Conservation (phyloP, 2,797 vertebrate genomes). For the Sandelia bainsii region DNA sequence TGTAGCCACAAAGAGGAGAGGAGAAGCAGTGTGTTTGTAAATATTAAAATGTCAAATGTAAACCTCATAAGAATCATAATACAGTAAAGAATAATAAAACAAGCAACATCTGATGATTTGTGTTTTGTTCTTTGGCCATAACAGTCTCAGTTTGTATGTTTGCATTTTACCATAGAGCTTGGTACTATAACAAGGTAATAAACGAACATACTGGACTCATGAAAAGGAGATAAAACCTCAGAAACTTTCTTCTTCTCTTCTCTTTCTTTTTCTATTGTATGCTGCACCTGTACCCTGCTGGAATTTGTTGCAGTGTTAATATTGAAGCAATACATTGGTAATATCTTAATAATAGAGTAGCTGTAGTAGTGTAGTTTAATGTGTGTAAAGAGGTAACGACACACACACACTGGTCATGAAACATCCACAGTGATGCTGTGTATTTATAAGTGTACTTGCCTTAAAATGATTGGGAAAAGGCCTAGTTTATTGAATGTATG, state of each 20-base stretch:
- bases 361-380: background rate
- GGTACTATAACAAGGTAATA: background rate
- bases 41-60: background rate
- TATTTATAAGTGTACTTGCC: slow-evolving; percentile 38
- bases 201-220: too few species aligned
- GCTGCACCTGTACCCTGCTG: background rate
- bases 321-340: background rate
- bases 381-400: background rate
- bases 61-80: background rate
- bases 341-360: background rate
- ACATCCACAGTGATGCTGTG: slow-evolving; percentile 18
- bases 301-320: background rate
- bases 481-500: slow-evolving; percentile 24
- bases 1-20: slow-evolving; percentile 8
- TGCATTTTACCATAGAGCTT: background rate
- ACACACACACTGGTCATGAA: slow-evolving; percentile 24
- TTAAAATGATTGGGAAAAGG: slow-evolving; percentile 27
- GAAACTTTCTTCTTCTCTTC: background rate
- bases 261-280: background rate
- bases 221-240: background rate
- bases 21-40: background rate
- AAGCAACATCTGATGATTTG: background rate
- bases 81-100: background rate
- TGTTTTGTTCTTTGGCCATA: background rate
- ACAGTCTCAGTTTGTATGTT: background rate